These are phyloP conservation scores for Spinus pinus DNA, from an alignment of 2,797 vertebrate species.

Conservation along the genomic window DNA sequence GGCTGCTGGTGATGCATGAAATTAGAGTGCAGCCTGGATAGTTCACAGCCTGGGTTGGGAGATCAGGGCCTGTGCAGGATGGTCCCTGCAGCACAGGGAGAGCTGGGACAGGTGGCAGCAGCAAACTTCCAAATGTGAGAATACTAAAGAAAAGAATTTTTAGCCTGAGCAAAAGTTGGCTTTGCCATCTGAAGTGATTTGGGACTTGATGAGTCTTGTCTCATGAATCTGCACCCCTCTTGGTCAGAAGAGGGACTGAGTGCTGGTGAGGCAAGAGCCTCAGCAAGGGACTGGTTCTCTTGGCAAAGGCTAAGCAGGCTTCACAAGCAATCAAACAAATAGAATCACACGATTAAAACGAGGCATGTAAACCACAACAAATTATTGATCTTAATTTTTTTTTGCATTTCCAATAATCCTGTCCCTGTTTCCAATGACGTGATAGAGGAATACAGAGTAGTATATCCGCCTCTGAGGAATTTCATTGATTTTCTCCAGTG, in stretches of 20 bases:
- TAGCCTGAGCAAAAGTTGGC: not conserved
- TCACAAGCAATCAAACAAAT: not conserved
- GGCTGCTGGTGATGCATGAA: not conserved
- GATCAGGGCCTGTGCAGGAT: rapidly evolving
- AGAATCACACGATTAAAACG: not conserved
- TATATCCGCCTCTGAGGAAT: not conserved
- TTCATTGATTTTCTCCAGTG: not conserved
- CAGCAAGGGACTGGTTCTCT: not conserved
- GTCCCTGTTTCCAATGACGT: not conserved
- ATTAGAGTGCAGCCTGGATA: not conserved
- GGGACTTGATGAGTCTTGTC: rapidly evolving
- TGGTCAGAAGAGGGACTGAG: rapidly evolving
- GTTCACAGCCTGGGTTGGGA: not conserved
- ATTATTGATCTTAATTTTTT: not conserved
- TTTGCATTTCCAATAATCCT: not conserved
- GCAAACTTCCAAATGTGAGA: not conserved
- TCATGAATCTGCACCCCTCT: rapidly evolving
- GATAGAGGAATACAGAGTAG: not conserved
- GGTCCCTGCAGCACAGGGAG: not conserved
- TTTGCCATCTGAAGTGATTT: not conserved
- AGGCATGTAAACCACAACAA: not conserved
- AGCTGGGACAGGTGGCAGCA: not conserved
- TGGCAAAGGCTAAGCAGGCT: not conserved
- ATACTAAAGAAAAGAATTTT: not conserved
- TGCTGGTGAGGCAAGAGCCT: not conserved